phyloP scores from a whole-genome alignment of 2,113 vertebrate species.

The Garra rufa region DNA sequence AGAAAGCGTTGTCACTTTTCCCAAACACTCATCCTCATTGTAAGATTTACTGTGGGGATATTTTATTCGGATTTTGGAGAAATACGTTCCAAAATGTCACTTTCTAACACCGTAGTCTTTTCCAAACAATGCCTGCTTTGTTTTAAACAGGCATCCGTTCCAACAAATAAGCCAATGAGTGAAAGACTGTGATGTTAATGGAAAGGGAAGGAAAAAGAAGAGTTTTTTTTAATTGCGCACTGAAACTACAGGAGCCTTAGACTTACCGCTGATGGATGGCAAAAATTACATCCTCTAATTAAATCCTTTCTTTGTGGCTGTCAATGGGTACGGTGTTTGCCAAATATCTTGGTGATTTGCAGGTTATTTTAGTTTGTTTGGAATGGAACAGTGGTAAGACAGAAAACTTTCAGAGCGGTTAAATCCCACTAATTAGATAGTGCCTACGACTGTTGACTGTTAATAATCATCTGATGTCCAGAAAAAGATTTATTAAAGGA shows the following conservation, averaged over 20 bases:
- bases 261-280: constrained; percentile 12
- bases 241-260: constrained; percentile 5
- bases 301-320: constrained; percentile 22
- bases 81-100: background rate
- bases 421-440: background rate
- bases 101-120: background rate
- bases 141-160: background rate
- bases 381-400: background rate
- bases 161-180: background rate
- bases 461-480: background rate
- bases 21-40: constrained; percentile 8
- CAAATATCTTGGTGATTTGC: constrained; percentile 21
- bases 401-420: background rate
- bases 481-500: constrained; percentile 3
- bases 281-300: constrained; percentile 37
- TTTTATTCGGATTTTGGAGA: background rate
- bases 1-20: background rate
- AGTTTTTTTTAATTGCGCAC: background rate
- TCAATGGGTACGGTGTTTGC: background rate
- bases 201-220: background rate
- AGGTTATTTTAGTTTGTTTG: constrained; percentile 28
- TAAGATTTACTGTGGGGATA: background rate
- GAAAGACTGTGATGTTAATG: background rate
- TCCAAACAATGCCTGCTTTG: background rate
- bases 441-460: background rate